Percentiles rank a stretch among this genome's conserved stretches.
Conservation (phyloP, 1,140 invertebrate species). For the Megalonaias nervosa region DNA sequence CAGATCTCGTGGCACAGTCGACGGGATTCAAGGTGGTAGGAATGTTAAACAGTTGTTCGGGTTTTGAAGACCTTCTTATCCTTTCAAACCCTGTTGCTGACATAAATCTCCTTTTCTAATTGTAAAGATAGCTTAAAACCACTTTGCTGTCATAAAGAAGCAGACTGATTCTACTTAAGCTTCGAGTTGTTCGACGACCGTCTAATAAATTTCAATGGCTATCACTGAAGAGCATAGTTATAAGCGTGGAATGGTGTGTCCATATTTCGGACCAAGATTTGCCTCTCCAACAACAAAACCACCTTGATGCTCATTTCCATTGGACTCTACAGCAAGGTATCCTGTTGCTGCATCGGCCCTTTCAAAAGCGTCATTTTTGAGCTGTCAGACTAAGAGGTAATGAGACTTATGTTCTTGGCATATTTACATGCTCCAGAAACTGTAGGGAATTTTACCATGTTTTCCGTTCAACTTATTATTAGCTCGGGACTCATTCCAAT, state of each 20-base stretch:
- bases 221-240: constrained; percentile 38
- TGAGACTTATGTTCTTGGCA: constrained; percentile 12
- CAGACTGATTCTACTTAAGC: background rate
- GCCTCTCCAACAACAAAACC: constrained; percentile 20
- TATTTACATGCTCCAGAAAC: constrained; percentile 15
- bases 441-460: background rate
- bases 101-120: constrained; percentile 26
- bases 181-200: background rate
- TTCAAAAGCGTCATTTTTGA: constrained; percentile 27
- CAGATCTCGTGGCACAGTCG: constrained; percentile 20
- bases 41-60: constrained; percentile 15
- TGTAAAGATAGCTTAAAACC: constrained; percentile 29
- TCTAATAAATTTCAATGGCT: constrained; percentile 13
- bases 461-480: constrained; percentile 1
- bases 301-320: background rate
- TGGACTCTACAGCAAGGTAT: constrained; percentile 12
- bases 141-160: constrained; percentile 36
- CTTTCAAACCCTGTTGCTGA: constrained; percentile 18
- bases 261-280: constrained; percentile 21
- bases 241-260: constrained; percentile 43
- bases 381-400: background rate
- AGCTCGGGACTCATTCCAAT: constrained; percentile 39
- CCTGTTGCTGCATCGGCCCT: constrained; percentile 23
- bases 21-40: constrained; percentile 17
- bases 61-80: background rate